Evolutionary conservation across 1,140 invertebrate genomes (phyloP).

Genomic region (Panagrolaimus sp.): DNA sequence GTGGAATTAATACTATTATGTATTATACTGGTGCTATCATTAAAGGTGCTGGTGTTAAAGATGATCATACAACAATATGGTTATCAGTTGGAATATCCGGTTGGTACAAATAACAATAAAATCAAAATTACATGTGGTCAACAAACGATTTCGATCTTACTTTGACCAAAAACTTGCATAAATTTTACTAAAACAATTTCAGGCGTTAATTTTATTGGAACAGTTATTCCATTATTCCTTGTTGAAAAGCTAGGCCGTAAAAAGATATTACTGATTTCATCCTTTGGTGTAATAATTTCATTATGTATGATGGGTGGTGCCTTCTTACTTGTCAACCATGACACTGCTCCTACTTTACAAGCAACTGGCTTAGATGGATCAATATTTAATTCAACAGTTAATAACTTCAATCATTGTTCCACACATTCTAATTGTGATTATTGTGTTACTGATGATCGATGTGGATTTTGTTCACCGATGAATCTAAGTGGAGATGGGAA

Average conservation of each 20-base stretch:
- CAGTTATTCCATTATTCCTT: conserved; percentile 64
- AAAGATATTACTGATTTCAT: conserved; percentile 61
- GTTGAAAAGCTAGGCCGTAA: conserved; percentile 65
- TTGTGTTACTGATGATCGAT: conserved; percentile 34
- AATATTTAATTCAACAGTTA: background rate
- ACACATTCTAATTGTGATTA: conserved; percentile 19
- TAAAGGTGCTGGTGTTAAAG: conserved; percentile 64
- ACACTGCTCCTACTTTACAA: conserved; percentile 2
- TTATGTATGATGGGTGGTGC: conserved; percentile 23
- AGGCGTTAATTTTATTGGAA: conserved; percentile 64
- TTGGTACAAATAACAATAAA: too few species aligned
- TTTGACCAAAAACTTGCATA: too few species aligned
- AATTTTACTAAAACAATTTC: too few species aligned
- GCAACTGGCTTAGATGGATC: background rate
- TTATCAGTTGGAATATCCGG: conserved; percentile 62
- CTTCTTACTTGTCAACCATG: conserved; percentile 43
- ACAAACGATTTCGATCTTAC: too few species aligned
- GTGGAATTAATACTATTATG: conserved; percentile 68
- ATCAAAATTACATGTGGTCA: too few species aligned
- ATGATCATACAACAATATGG: conserved; percentile 65
- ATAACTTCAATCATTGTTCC: background rate
- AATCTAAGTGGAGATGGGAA: background rate
- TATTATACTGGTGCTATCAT: conserved; percentile 62
- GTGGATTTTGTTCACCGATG: conserved; percentile 34
- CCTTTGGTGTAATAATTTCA: conserved; percentile 59